Evolutionary conservation across 2,888 invertebrate species (phyloP).

Genomic region (Aphodius granarius): DNA sequence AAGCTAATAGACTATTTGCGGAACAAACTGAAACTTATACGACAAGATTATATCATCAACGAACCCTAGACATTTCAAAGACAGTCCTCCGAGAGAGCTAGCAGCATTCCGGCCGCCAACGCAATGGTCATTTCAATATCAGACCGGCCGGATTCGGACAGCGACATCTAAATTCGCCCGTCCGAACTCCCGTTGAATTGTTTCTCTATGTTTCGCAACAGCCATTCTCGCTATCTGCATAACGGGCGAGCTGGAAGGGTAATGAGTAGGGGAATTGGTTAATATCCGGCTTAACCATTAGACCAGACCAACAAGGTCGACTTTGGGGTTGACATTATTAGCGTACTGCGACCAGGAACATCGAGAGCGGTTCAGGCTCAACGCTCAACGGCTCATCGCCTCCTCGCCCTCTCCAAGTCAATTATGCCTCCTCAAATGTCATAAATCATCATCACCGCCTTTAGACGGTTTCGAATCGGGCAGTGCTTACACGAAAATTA

Average conservation of each 20-base stretch:
- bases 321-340: constrained; percentile 41
- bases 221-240: constrained; percentile 31
- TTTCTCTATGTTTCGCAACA: constrained; percentile 13
- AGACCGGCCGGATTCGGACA: not conserved
- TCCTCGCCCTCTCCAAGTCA: constrained; percentile 35
- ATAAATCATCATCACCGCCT: constrained; percentile 38
- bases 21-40: not conserved
- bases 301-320: constrained; percentile 33
- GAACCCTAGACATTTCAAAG: not conserved
- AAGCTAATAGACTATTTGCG: too few species aligned
- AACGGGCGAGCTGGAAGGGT: constrained; percentile 32
- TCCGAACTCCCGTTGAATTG: not conserved
- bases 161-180: not conserved
- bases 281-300: constrained; percentile 46
- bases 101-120: not conserved
- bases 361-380: not conserved
- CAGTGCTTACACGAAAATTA: not conserved
- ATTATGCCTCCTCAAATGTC: constrained; percentile 44
- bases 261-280: constrained; percentile 45
- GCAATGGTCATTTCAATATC: not conserved
- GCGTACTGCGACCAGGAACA: constrained; percentile 35
- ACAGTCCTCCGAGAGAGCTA: not conserved
- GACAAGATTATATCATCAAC: not conserved
- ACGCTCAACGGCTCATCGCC: not conserved
- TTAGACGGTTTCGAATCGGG: not conserved